A percentile compares a stretch with the other conserved stretches of the same genome.
These are phyloP conservation scores for Serilophus lunatus DNA, from an alignment of 2,113 vertebrate genomes.

Conservation along the genomic window DNA sequence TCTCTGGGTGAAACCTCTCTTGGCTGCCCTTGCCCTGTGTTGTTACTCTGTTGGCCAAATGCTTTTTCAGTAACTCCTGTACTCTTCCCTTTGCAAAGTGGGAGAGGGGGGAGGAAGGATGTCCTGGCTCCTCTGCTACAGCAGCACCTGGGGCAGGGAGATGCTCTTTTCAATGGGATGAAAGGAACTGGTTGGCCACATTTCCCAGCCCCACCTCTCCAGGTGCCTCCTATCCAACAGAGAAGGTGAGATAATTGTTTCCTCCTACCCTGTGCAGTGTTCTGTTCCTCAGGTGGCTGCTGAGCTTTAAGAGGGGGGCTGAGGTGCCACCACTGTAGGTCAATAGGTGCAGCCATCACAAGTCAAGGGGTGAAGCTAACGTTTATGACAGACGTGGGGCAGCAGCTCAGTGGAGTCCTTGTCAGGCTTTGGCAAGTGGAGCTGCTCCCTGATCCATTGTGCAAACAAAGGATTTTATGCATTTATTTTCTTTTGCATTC, in stretches of 20 bases:
- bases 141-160: background rate
- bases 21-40: background rate
- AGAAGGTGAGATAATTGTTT: rapidly evolving
- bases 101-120: background rate
- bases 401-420: background rate
- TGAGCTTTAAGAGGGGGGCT: no score
- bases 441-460: rapidly evolving
- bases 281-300: background rate
- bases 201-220: background rate
- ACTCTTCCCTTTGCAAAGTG: no score
- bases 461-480: background rate
- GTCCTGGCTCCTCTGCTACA: background rate
- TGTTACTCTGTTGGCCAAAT: background rate
- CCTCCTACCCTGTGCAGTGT: rapidly evolving
- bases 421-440: background rate
- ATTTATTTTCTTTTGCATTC: background rate
- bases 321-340: no score
- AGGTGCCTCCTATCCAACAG: background rate
- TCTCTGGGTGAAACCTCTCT: no score
- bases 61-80: background rate
- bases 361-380: rapidly evolving
- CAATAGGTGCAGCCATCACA: rapidly evolving
- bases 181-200: background rate
- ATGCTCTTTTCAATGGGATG: rapidly evolving
- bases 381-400: background rate